These are phyloP conservation scores for Sebastes taczanowskii DNA, from an alignment of 2,797 vertebrate species.

Conservation along the genomic window DNA sequence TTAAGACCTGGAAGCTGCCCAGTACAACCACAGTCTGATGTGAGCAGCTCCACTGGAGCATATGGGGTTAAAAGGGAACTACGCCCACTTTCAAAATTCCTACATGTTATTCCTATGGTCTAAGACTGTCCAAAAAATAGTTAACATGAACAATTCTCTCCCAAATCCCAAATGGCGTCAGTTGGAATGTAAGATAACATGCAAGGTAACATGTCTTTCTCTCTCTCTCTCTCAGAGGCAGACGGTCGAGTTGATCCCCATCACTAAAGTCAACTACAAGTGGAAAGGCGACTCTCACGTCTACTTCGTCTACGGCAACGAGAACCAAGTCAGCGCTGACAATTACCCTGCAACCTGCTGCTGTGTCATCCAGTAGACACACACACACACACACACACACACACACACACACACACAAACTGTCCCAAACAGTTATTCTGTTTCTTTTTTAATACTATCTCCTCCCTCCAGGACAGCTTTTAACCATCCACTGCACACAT, in stretches of 20 bases:
- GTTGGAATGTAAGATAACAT: too few species aligned
- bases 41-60: too few species aligned
- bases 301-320: slow-evolving; percentile 83
- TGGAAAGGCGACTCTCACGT: slow-evolving; percentile 76
- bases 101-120: too few species aligned
- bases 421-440: neutral
- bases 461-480: neutral
- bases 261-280: slow-evolving; percentile 81
- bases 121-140: too few species aligned
- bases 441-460: neutral
- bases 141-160: too few species aligned
- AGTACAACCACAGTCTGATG: too few species aligned
- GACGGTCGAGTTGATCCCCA: slow-evolving; percentile 82
- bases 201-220: neutral
- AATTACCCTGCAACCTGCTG: slow-evolving; percentile 84
- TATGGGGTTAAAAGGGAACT: too few species aligned
- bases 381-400: neutral
- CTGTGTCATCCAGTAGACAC: slow-evolving; percentile 76
- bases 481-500: too few species aligned
- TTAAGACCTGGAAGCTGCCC: too few species aligned
- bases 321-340: slow-evolving; percentile 71
- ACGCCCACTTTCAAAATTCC: too few species aligned
- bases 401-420: neutral
- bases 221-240: slow-evolving; percentile 75
- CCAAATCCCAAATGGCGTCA: too few species aligned